Base-by-base conservation (phyloP, 2,113 vertebrate species). In the Microtus oregoni region DNA sequence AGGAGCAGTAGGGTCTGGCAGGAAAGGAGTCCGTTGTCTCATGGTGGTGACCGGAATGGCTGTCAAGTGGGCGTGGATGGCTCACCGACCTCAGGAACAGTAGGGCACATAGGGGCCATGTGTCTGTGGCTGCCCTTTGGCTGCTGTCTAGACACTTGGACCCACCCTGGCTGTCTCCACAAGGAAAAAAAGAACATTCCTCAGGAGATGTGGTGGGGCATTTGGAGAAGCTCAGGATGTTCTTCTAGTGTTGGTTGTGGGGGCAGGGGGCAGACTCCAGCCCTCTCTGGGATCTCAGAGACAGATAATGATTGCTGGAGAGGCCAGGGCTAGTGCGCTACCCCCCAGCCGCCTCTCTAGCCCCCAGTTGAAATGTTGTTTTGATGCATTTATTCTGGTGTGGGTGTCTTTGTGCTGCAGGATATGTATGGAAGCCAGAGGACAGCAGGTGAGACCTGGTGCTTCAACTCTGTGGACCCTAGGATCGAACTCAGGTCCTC, bases 111-210 rank as follows among this genome's bases (percentile, higher is more conserved):
- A 76, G 3, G 77, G 94, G 83, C 85, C 35, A 0, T 0, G 12
- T 38, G 61, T 73, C 81, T 12, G 50, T 20, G 91, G 44, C 65
- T 77, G 89, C 41, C 73, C 78, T 96, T 73, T 78, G 90, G 26
- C 47, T 58, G 12, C 63, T 77, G 41, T 76, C 55, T 77, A 24
- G 82, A 91, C 79, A 41, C 50, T 24, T 41, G 61, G 75, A 41
- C 63, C 52, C 61, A 38, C 38, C 78, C 65, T 70, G 38, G 1
- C 47, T 15, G 22, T n/a, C 61, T 26, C 61, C 38, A 19, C 38
- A 1, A 28, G 65, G 28, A 89, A 26, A 77, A 89, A 26, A 77
- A 55, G 88, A 11, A 12, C 7, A 44, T 32, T 78, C 65, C 65
- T 90, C 1, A 30, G 91, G 35, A 76, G 73, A 32, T n/a, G 38